These are phyloP conservation scores for Drosophila tripunctata DNA, from an alignment of 2,888 invertebrate genomes.

Conservation along the genomic window DNA sequence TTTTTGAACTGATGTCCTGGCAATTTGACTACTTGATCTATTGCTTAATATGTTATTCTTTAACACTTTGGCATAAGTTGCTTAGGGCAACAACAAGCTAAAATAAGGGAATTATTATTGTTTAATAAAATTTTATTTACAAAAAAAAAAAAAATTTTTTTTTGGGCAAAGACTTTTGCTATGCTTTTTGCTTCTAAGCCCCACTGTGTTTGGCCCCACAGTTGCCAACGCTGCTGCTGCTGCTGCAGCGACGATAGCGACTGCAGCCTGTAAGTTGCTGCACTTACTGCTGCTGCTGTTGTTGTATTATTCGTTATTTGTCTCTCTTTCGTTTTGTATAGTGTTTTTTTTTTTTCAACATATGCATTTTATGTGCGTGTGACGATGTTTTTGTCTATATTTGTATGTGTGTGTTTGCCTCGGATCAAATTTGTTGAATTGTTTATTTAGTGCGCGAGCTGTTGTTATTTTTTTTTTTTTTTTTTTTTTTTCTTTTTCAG, in stretches of 20 bases:
- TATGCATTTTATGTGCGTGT: slow-evolving; percentile 75
- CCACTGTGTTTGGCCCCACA: no score
- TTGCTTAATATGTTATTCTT: no score
- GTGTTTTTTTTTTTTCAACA: slow-evolving; percentile 48
- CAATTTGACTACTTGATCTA: no score
- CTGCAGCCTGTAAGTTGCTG: slow-evolving; percentile 32
- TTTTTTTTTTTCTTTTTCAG: slow-evolving; percentile 48
- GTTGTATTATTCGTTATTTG: slow-evolving; percentile 49
- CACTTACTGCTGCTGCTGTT: slow-evolving; percentile 46
- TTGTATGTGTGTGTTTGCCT: slow-evolving; percentile 59
- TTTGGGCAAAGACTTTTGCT: no score
- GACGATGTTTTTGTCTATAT: slow-evolving; percentile 41
- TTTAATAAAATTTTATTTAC: no score
- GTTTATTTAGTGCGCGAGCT: slow-evolving; percentile 79
- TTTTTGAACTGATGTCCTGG: no score
- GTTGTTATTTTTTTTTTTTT: slow-evolving; percentile 47
- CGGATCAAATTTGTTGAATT: slow-evolving; percentile 81
- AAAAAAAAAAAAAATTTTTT: no score
- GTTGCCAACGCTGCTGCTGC: slow-evolving; percentile 14
- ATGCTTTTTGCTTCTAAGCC: no score
- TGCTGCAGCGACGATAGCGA: background rate
- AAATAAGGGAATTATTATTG: no score
- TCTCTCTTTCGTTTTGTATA: slow-evolving; percentile 52
- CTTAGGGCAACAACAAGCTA: no score
- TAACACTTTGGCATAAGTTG: no score